Base-by-base conservation (phyloP, 1,140 invertebrate species). In the Sarcophaga bullata region DNA sequence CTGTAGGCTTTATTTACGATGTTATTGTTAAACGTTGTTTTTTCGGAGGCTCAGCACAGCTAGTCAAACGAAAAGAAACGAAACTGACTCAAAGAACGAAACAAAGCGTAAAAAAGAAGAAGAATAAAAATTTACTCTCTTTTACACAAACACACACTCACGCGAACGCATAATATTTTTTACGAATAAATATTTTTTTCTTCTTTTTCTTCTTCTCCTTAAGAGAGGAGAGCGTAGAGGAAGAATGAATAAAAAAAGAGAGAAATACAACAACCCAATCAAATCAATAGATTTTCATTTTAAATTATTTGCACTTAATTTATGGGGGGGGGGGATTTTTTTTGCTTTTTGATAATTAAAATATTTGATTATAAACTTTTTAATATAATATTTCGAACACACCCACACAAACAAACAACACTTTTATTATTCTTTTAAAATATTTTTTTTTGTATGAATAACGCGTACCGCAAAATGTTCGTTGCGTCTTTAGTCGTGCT, bases 401-500 rank as follows among this genome's bases (percentile, higher is more conserved):
- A 37, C 25, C 1, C 1, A 37, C 25, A 37, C 25, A 37, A 37
- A 37, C 4, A 37, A 37, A 37, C 25, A 37, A 37, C 25, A 37
- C 25, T 37, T 37, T 37, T 37, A 37, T 37, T 37, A 37, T 37
- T 37, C 25, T 37, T 37, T 37, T 47, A 73, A 47, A 8, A 50
- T 17, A 19, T 50, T 50, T 78, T 78, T 73, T 73, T 15, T 9
- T 73, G 13, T 19, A 25, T 73, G 6, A 73, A 73, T 25, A 78
- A 78, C 75, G 75, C 75, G 75, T 78, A 78, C 75, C 75, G 75
- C 50, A n/a, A 48, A 19, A 8, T 49, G 15, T 78, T 78, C 49
- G 75, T 50, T 78, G 75, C 75, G 75, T 78, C 75, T 78, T 50
- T 50, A 19, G n/a, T 78, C 75, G 75, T 78, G 75, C 75, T 78